Percentiles rank a stretch among this genome's conserved stretches.
Evolutionary conservation across 2,113 vertebrate genomes (phyloP).

Genomic region (Ameiurus melas): DNA sequence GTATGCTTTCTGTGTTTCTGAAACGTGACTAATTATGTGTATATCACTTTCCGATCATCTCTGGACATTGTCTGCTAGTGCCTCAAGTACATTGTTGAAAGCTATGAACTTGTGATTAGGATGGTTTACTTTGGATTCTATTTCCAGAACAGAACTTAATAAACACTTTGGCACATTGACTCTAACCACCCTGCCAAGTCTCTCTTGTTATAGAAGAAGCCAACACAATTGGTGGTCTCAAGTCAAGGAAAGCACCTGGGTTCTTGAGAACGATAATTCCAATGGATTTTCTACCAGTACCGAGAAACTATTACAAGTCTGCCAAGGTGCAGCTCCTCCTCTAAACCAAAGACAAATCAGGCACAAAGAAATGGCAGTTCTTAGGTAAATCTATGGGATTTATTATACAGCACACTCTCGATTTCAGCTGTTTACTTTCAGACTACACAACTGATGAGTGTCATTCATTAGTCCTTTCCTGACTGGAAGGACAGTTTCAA

Average conservation of each 20-base stretch:
- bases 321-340: not conserved
- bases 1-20: not conserved
- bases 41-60: not conserved
- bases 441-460: not conserved
- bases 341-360: not conserved
- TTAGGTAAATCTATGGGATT: too few relatives aligned
- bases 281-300: conserved; percentile 1
- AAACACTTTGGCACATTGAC: not conserved
- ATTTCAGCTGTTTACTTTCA: not conserved
- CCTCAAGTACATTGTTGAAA: not conserved
- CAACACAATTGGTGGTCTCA: not conserved
- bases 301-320: not conserved
- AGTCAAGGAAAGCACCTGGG: not conserved
- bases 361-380: too few relatives aligned
- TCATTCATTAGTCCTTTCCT: not conserved
- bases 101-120: not conserved
- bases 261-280: not conserved
- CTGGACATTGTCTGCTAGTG: not conserved
- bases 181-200: not conserved
- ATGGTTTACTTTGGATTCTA: not conserved
- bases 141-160: not conserved
- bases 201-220: not conserved
- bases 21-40: not conserved
- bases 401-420: not conserved
- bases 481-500: not conserved